These are phyloP conservation scores for Drosophila bifasciata DNA, from an alignment of 1,140 invertebrate species.

Conservation along the genomic window DNA sequence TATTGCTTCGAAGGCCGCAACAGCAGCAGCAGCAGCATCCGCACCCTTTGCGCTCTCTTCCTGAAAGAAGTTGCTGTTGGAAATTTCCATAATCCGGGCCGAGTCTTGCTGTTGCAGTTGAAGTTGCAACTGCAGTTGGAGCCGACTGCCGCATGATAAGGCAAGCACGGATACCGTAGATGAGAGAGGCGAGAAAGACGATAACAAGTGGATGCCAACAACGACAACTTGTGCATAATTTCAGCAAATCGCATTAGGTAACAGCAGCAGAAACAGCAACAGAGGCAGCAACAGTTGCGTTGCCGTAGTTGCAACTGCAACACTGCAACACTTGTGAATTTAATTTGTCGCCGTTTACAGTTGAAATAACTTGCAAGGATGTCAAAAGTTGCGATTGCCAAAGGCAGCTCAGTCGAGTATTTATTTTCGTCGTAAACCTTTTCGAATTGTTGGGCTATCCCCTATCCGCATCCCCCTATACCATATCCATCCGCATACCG, in stretches of 20 bases:
- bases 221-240: conserved; percentile 76
- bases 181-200: no score
- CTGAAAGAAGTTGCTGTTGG: conserved; percentile 39
- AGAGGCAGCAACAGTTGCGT: conserved; percentile 20
- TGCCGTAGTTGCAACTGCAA: conserved; percentile 28
- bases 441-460: conserved; percentile 12
- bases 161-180: conserved; percentile 54
- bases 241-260: conserved; percentile 71
- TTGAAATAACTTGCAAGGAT: conserved; percentile 70
- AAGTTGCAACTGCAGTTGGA: conserved; percentile 34
- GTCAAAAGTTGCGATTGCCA: conserved; percentile 53
- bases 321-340: conserved; percentile 63
- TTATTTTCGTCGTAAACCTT: conserved; percentile 31
- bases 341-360: conserved; percentile 79
- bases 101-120: conserved; percentile 44
- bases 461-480: not conserved
- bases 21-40: not conserved
- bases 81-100: conserved; percentile 77
- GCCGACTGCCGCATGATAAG: conserved; percentile 62
- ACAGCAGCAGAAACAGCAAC: conserved; percentile 42
- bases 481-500: not conserved
- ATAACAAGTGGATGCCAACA: conserved; percentile 26
- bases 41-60: conserved; percentile 10
- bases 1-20: conserved; percentile 56
- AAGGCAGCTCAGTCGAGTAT: conserved; percentile 35